Conservation (phyloP, 2,797 vertebrate genomes). For the Gephyroberyx darwinii region DNA sequence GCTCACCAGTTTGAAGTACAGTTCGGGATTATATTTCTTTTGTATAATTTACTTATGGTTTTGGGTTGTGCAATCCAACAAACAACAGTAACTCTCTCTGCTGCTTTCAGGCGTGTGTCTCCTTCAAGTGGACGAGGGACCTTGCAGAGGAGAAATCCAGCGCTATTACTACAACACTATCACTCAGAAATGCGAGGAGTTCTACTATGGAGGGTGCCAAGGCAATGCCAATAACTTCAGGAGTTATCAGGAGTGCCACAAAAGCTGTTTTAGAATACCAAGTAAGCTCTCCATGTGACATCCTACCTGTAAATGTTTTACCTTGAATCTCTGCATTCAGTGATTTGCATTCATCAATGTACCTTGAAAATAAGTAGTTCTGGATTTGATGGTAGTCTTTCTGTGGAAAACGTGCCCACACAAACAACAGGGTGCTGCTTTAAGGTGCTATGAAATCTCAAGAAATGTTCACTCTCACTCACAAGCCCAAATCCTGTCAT, state of each 20-base stretch:
- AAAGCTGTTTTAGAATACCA: constrained; percentile 87
- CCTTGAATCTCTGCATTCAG: no score
- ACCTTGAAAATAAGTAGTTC: neutral
- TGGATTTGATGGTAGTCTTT: neutral
- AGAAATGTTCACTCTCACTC: neutral
- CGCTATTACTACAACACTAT: constrained; percentile 89
- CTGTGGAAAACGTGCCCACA: neutral
- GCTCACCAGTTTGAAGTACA: no score
- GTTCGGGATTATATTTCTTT: neutral
- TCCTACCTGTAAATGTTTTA: neutral
- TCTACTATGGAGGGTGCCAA: constrained; percentile 88
- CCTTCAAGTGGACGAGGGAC: constrained; percentile 82
- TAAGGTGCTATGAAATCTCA: neutral
- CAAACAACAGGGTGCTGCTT: neutral
- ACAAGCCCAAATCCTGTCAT: neutral
- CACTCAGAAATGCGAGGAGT: constrained; percentile 86
- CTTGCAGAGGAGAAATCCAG: constrained; percentile 78
- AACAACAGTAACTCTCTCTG: neutral
- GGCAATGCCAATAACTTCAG: constrained; percentile 92
- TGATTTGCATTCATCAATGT: neutral
- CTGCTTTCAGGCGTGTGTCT: constrained; percentile 81
- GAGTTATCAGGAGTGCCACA: constrained; percentile 82
- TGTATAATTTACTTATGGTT: no score
- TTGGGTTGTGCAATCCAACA: neutral
- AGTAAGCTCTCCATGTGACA: constrained; percentile 80